Percentiles rank a stretch among this genome's conserved stretches.
Conservation (phyloP, 2,113 vertebrate genomes). For the Lophochroa leadbeateri region DNA sequence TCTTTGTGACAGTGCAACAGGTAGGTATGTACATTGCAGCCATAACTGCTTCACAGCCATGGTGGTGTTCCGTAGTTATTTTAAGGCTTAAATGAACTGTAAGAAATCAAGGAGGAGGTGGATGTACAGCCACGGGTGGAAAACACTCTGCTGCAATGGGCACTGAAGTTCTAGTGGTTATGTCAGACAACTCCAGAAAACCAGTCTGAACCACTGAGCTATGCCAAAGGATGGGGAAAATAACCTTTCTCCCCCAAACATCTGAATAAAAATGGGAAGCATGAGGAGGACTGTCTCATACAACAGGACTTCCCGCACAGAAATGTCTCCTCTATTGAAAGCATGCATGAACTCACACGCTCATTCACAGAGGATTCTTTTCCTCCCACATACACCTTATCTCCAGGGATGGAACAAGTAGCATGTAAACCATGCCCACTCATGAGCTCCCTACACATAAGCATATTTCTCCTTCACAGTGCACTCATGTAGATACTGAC, state of each 20-base stretch:
- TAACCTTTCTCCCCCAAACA: not conserved
- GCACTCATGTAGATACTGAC: not conserved
- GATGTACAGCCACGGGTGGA: not conserved
- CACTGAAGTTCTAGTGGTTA: not conserved
- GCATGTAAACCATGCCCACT: not conserved
- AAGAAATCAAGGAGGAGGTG: not conserved
- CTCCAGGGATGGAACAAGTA: not conserved
- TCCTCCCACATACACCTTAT: not conserved
- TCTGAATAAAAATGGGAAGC: not conserved
- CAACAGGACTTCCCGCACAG: not conserved
- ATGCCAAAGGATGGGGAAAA: not conserved
- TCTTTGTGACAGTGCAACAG: not conserved
- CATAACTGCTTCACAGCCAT: not conserved
- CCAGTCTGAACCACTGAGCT: not conserved
- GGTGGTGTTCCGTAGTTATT: not conserved
- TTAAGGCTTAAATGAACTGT: not conserved
- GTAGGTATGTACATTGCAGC: not conserved
- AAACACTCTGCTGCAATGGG: not conserved
- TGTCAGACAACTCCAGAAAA: not conserved
- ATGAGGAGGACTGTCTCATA: not conserved
- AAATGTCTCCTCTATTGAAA: not conserved
- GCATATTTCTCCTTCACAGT: not conserved
- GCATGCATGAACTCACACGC: not conserved
- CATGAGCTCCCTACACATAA: not conserved
- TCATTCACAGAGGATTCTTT: not conserved